phyloP scores from a whole-genome alignment of 2,888 invertebrate genomes.

The Pterostichus madidus region DNA sequence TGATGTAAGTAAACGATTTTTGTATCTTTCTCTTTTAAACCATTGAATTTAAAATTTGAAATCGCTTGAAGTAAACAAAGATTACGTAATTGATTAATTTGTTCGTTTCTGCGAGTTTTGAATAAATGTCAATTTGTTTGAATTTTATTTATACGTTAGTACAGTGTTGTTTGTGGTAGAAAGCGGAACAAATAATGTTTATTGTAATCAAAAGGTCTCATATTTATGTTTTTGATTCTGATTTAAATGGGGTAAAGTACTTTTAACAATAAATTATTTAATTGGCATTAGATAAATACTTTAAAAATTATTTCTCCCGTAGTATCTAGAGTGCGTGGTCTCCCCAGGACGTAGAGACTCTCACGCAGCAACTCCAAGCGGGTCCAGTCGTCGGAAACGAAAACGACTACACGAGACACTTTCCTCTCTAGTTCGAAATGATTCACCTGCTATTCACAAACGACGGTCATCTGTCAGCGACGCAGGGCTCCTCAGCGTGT shows the following conservation, averaged over 20 bases:
- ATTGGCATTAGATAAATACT: neutral
- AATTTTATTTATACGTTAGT: conserved; percentile 27
- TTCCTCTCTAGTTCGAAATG: conserved; percentile 80
- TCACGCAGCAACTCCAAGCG: conserved; percentile 78
- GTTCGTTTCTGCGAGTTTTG: conserved; percentile 31
- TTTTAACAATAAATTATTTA: conserved; percentile 13
- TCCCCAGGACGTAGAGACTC: conserved; percentile 81
- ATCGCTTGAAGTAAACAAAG: conserved; percentile 28
- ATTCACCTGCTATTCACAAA: conserved; percentile 83
- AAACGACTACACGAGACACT: conserved; percentile 86
- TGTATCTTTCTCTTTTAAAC: neutral
- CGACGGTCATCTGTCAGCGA: conserved; percentile 92
- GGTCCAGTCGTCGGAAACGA: conserved; percentile 86
- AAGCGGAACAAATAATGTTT: conserved; percentile 41
- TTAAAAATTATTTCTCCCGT: conserved; percentile 1
- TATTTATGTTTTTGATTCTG: conserved; percentile 37
- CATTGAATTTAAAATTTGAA: conserved; percentile 4
- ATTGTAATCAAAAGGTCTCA: conserved; percentile 18
- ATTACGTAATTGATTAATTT: conserved; percentile 36
- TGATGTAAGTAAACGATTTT: conserved; percentile 83
- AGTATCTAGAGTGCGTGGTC: conserved; percentile 79
- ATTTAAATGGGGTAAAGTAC: conserved; percentile 9
- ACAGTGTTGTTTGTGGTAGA: conserved; percentile 8
- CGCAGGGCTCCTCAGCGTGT: conserved; percentile 90
- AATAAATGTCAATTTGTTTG: neutral